Conservation (phyloP, 2,113 vertebrate genomes). For the Mesembrinibis cayennensis region DNA sequence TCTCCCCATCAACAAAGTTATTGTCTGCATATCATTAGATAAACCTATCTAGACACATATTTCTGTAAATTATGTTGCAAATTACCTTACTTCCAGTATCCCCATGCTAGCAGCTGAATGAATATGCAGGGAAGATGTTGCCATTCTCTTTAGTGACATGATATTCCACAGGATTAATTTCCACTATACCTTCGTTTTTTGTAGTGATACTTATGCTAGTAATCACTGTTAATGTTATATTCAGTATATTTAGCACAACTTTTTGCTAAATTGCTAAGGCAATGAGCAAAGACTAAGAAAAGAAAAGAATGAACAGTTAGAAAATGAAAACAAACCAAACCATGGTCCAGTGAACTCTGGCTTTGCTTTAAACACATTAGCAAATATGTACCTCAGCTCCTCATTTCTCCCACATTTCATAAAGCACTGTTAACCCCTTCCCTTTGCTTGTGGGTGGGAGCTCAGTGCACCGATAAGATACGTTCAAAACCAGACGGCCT, state of each 20-base stretch:
- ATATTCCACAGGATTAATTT: slow-evolving; percentile 8
- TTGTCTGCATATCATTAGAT: not conserved
- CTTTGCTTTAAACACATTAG: slow-evolving; percentile 24
- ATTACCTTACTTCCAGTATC: slow-evolving; percentile 40
- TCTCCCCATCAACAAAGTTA: not conserved
- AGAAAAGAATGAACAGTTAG: not conserved
- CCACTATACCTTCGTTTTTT: not conserved
- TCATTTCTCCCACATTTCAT: not conserved
- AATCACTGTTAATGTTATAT: not conserved
- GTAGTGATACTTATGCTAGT: not conserved
- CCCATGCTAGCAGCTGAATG: slow-evolving; percentile 9
- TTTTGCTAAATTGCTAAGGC: not conserved
- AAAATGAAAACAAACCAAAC: slow-evolving; percentile 27
- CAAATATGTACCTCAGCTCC: not conserved
- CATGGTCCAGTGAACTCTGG: not conserved
- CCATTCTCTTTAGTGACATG: not conserved
- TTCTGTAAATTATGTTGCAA: not conserved
- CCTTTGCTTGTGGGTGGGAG: not conserved
- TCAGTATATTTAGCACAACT: not conserved
- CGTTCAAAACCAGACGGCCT: not conserved
- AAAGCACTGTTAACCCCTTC: slow-evolving; percentile 14
- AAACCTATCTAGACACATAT: not conserved
- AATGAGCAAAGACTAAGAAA: not conserved
- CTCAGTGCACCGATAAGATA: not conserved
- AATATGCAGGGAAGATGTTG: not conserved